Conservation (phyloP, 2,888 invertebrate species). For the Tillus elongatus region DNA sequence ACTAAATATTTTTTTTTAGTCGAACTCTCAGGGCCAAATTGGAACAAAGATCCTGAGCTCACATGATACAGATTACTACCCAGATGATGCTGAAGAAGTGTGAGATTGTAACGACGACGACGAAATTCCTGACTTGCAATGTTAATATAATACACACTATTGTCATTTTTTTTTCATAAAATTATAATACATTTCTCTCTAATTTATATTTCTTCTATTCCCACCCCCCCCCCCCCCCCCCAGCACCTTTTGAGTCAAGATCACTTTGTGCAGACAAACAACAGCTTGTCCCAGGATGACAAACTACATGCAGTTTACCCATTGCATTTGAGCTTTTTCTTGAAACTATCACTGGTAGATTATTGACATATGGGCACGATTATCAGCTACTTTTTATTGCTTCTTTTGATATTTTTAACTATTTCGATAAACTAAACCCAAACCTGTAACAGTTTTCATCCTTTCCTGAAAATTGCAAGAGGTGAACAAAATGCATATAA, state of each 20-base stretch:
- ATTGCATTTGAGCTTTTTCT: slow-evolving; percentile 9
- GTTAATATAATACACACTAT: slow-evolving; percentile 6
- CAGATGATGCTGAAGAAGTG: slow-evolving; percentile 5
- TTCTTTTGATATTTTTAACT: too few species aligned
- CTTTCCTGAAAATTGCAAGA: too few species aligned
- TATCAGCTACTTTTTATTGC: too few species aligned
- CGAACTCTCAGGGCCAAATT: slow-evolving; percentile 14
- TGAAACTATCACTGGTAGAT: neutral
- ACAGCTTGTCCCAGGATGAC: slow-evolving; percentile 7
- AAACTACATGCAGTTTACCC: slow-evolving; percentile 6
- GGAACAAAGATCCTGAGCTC: slow-evolving; percentile 13
- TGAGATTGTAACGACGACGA: slow-evolving; percentile 13
- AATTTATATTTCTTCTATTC: slow-evolving; percentile 2
- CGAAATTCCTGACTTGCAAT: slow-evolving; percentile 12
- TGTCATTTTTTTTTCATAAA: slow-evolving; percentile 4
- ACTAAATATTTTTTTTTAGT: slow-evolving; percentile 13
- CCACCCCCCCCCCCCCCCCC: too few species aligned
- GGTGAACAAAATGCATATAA: too few species aligned
- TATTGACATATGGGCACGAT: too few species aligned
- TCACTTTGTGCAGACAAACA: slow-evolving; percentile 7
- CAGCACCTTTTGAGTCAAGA: slow-evolving; percentile 6
- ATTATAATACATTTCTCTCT: slow-evolving; percentile 5
- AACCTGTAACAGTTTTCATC: too few species aligned
- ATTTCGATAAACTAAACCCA: too few species aligned
- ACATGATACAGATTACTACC: slow-evolving; percentile 14